Evolutionary conservation across 37 sponge, comb jelly and placozoan genomes (phyloP), one percentile per base, ranked within the genome.

Genomic region (Chondrosia reniformis): DNA sequence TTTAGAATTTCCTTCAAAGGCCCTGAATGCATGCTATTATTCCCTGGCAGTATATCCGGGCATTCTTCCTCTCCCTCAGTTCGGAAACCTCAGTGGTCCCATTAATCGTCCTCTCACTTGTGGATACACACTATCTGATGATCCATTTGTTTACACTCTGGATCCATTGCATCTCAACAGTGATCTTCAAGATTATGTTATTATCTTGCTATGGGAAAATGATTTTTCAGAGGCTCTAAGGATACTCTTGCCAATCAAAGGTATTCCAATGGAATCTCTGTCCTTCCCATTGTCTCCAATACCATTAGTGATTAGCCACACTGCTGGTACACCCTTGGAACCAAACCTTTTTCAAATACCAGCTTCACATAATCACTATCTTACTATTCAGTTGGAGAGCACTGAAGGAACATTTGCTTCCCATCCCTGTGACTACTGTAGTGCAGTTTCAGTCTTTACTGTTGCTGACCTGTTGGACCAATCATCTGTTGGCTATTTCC

Each of bases 41-140:
- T 34, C 43, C 4, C 22, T 69, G 7, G 72, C 44, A 41, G 1
- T 69, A n/a, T 69, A 34, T 37, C 72, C 72, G 0, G 72, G 43
- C 5, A 25, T 38, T 8, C 43, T 69, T 4, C 72, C 72, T 1
- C 43, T 69, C 2, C 72, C 72, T 31, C 72, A 39, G 3, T 69
- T 4, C 22, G 72, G 72, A 15, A 25, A 7, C 13, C n/a, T 69
- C 8, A 2, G n/a, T 4, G 72, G 72, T 1, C 72, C 72, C 17
- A 39, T 69, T 10, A 69, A 69, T 44, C 4, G 42, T 9, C 12
- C 17, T 2, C 42, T 39, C 36, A n/a, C 72, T 37, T 69, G 72
- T 69, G 72, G 72, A 36, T 69, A 34, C 72, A 24, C 15, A 41
- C 61, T n/a, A n/a, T 28, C 72, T 15, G 42, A 7, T 21, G 72